Conservation (phyloP, 2,888 invertebrate species). For the Keiferia lycopersicella region DNA sequence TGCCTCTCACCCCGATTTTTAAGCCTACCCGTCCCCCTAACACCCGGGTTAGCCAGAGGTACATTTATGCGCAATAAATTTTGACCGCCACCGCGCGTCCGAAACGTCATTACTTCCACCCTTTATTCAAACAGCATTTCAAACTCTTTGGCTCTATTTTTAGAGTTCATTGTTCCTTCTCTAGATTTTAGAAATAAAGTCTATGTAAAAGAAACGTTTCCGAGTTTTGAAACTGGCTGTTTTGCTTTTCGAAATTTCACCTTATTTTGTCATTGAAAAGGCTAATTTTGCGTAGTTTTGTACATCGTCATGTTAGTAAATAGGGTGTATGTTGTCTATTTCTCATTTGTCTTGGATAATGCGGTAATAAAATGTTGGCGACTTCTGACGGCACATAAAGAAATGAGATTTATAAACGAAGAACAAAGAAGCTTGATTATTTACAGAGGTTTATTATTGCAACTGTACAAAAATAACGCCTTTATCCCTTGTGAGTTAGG, state of each 20-base stretch:
- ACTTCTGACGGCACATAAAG: conserved; percentile 32
- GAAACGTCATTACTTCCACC: conserved; percentile 62
- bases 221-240: conserved; percentile 64
- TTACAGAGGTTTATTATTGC: too few relatives aligned
- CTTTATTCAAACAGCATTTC: conserved; percentile 42
- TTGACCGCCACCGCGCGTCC: conserved; percentile 68
- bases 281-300: conserved; percentile 47
- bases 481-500: too few relatives aligned
- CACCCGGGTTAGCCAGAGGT: conserved; percentile 80
- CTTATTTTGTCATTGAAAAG: conserved; percentile 49
- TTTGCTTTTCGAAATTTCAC: conserved; percentile 61
- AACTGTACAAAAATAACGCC: too few relatives aligned
- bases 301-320: conserved; percentile 48
- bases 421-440: conserved; percentile 15
- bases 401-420: conserved; percentile 16
- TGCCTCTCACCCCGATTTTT: conserved; percentile 76
- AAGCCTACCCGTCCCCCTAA: conserved; percentile 79
- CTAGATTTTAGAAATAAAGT: conserved; percentile 44
- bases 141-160: conserved; percentile 36
- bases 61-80: conserved; percentile 82
- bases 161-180: conserved; percentile 39
- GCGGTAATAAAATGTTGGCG: conserved; percentile 61
- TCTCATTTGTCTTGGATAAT: conserved; percentile 77
- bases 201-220: conserved; percentile 71
- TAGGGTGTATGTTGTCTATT: conserved; percentile 71